Evolutionary conservation across 1,140 invertebrate species (phyloP).

Genomic region (Eupristina koningsbergeri): DNA sequence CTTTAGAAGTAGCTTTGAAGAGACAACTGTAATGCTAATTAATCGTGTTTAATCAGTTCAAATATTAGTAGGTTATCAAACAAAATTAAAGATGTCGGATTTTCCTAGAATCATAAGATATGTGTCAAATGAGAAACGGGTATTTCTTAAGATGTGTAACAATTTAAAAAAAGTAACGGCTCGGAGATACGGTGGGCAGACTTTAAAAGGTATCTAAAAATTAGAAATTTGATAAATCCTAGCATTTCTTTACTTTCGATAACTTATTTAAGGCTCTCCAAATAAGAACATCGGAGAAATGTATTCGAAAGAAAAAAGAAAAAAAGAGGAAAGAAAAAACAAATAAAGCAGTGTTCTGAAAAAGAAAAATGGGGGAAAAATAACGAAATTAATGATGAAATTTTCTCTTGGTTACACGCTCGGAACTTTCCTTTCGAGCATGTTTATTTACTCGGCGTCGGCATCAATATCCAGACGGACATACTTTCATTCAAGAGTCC

Average conservation of each 20-base stretch:
- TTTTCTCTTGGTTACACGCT: constrained; percentile 29
- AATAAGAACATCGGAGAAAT: not conserved
- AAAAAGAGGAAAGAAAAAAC: no score
- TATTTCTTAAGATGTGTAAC: not conserved
- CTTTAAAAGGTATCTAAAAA: not conserved
- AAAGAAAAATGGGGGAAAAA: not conserved
- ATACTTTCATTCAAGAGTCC: constrained; percentile 34
- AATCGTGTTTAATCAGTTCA: no score
- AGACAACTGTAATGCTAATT: no score
- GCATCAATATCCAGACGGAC: not conserved
- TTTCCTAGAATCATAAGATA: no score
- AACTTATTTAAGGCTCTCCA: not conserved
- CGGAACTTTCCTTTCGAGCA: constrained; percentile 35
- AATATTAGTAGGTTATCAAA: no score
- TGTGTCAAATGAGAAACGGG: not conserved
- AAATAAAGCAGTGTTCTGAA: not conserved
- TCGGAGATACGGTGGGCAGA: not conserved
- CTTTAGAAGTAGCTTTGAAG: no score
- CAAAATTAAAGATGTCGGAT: no score
- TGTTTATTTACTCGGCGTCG: constrained; percentile 26
- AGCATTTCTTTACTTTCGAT: not conserved
- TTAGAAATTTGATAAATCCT: not conserved
- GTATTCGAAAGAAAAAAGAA: not conserved
- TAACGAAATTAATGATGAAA: constrained; percentile 29
- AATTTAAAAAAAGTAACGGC: not conserved